Evolutionary conservation across 2,113 vertebrate species (phyloP).

Genomic region (Trematomus loennbergii): DNA sequence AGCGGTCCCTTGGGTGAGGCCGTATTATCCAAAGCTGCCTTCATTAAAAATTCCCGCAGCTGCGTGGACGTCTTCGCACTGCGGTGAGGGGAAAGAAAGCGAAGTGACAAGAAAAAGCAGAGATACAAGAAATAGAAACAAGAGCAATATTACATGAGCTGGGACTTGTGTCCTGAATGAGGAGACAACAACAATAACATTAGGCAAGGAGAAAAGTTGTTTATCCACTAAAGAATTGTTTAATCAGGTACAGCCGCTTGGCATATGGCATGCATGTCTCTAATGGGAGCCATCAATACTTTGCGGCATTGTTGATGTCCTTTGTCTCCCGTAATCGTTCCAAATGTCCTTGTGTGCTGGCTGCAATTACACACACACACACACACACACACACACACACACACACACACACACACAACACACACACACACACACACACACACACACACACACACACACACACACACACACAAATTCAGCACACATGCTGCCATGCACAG

Average conservation of each 20-base stretch:
- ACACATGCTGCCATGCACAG: not conserved
- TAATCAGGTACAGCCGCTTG: constrained; percentile 38
- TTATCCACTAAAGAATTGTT: constrained; percentile 38
- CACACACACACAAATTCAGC: not conserved
- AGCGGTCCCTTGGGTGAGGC: constrained; percentile 73
- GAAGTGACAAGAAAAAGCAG: not conserved
- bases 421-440: too few species aligned
- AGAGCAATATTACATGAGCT: constrained; percentile 10
- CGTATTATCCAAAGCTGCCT: constrained; percentile 71
- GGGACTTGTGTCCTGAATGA: constrained; percentile 29
- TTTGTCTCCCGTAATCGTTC: constrained; percentile 48
- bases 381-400: too few species aligned
- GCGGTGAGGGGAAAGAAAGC: constrained; percentile 22
- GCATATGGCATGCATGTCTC: constrained; percentile 51
- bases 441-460: too few species aligned
- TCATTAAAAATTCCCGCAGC: constrained; percentile 73
- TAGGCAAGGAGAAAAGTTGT: constrained; percentile 5
- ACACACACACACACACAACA: too few species aligned
- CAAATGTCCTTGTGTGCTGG: constrained; percentile 58
- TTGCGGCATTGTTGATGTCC: constrained; percentile 53
- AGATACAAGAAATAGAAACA: not conserved
- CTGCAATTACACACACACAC: constrained; percentile 15
- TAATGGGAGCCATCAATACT: constrained; percentile 55
- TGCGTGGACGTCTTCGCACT: constrained; percentile 48
- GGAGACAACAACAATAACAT: constrained; percentile 20